A percentile compares a stretch with the other conserved stretches of the same genome.
Conservation (phyloP, 1,140 invertebrate species). For the Tetramorium alpestre region DNA sequence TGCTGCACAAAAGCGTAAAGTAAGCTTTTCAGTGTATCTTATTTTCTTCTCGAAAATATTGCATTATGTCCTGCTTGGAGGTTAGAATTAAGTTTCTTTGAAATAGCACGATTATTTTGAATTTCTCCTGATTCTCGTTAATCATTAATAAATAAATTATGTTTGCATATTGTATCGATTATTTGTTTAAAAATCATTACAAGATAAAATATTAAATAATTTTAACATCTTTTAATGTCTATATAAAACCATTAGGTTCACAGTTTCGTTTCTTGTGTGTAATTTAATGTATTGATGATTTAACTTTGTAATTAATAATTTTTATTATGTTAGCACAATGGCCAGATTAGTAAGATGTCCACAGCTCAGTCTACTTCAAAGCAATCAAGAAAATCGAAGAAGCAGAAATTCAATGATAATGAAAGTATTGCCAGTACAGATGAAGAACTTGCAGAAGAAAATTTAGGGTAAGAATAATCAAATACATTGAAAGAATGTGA, state of each 20-base stretch:
- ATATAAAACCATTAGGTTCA: neutral
- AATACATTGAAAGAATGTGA: neutral
- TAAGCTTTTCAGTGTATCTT: slow-evolving; percentile 51
- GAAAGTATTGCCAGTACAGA: slow-evolving; percentile 82
- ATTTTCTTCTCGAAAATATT: slow-evolving; percentile 20
- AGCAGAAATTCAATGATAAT: slow-evolving; percentile 67
- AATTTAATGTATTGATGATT: neutral
- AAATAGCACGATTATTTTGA: neutral
- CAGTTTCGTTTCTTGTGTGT: neutral
- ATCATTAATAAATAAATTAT: too few species aligned
- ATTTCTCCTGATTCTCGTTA: neutral
- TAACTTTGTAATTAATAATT: slow-evolving; percentile 20
- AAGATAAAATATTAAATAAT: slow-evolving; percentile 4
- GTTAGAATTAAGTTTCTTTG: slow-evolving; percentile 55
- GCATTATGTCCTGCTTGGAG: slow-evolving; percentile 37
- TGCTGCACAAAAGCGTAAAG: slow-evolving; percentile 75
- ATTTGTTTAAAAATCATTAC: slow-evolving; percentile 1
- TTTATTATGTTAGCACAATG: slow-evolving; percentile 67
- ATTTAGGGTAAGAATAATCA: slow-evolving; percentile 61
- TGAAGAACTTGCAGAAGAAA: slow-evolving; percentile 81
- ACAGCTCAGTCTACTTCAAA: slow-evolving; percentile 57
- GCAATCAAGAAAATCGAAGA: slow-evolving; percentile 65
- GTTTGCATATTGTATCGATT: neutral
- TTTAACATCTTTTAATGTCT: neutral
- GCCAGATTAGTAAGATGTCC: slow-evolving; percentile 46